phyloP scores from a whole-genome alignment of 2,888 invertebrate species.

The Spodoptera exigua region DNA sequence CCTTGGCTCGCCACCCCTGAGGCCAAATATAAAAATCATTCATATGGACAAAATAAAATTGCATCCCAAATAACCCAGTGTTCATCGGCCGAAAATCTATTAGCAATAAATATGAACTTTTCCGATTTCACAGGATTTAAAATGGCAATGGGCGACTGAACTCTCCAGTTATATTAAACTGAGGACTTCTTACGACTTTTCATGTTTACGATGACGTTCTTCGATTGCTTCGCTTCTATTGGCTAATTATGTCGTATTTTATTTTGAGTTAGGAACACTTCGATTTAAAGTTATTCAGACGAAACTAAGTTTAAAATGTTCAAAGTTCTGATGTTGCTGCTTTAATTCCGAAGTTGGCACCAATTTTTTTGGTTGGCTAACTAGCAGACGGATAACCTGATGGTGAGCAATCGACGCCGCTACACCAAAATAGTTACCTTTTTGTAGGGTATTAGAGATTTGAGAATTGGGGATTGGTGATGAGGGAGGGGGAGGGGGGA shows the following conservation, averaged over 20 bases:
- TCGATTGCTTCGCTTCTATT: slow-evolving; percentile 71
- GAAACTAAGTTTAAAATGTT: too few relatives aligned
- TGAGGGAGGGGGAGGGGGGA: too few relatives aligned
- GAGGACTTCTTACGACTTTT: slow-evolving; percentile 80
- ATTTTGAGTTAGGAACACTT: slow-evolving; percentile 22
- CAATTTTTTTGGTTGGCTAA: too few relatives aligned
- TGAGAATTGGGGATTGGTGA: too few relatives aligned
- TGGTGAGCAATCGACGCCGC: too few relatives aligned
- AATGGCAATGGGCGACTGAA: slow-evolving; percentile 73
- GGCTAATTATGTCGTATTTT: slow-evolving; percentile 64
- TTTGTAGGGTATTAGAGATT: too few relatives aligned
- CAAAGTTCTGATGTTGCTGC: too few relatives aligned
- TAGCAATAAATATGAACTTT: slow-evolving; percentile 90
- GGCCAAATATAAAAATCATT: slow-evolving; percentile 88
- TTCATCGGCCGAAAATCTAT: slow-evolving; percentile 88
- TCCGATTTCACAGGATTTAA: slow-evolving; percentile 88
- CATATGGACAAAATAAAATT: slow-evolving; percentile 89
- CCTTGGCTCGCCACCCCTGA: slow-evolving; percentile 71
- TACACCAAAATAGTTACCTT: too few relatives aligned
- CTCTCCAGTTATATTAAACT: slow-evolving; percentile 75
- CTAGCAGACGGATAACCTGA: too few relatives aligned
- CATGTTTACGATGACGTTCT: slow-evolving; percentile 81
- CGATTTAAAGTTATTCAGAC: slow-evolving; percentile 1
- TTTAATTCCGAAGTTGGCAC: too few relatives aligned
- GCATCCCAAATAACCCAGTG: slow-evolving; percentile 88